Evolutionary conservation across 2,797 vertebrate genomes (phyloP), one percentile per base, ranked within the genome.

Genomic region (Gallinago solitaria): DNA sequence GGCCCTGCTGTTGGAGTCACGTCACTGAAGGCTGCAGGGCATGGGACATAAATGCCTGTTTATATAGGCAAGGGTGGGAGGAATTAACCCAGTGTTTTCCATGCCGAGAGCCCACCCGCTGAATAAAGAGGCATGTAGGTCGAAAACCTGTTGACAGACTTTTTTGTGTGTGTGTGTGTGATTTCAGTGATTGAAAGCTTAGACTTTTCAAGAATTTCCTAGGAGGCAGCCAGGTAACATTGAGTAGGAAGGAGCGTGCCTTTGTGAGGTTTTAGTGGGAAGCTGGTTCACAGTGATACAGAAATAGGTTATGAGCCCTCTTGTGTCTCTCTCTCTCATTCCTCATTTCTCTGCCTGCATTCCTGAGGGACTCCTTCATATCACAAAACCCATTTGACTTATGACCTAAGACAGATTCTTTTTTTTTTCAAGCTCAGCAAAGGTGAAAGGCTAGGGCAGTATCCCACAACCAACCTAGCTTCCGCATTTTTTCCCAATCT

Each of bases 291-390:
- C 77, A 73, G 57, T 69, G 47, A 33, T 51, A 32, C 35, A 79
- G 50, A 83, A 88, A 39, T 74, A 84, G 89, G 50, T 79, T 95
- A 79, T 81, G 90, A 93, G 69, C 86, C 51, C 51, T 96, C 27
- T 9, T 47, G 33, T 17, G 3, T 68, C 21, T 67, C 4, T 56
- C 8, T 64, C 11, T 83, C 54, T 92, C 77, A 23, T 90, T 91
- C 71, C 54, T 91, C 61, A 64, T 91, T 95, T 94, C 67, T 91
- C 48, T 71, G 25, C 37, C 51, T 81, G 53, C 0, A 0, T 67
- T 94, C 91, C 77, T 87, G 74, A 94, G 93, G 67, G 90, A 94
- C 67, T 90, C 60, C 61, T 87, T 91, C 50, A 12, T 76, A 89
- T 89, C 87, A 84, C 0, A 2, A 69, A 94, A 64, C n/a, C 77